A percentile compares a stretch with the other conserved stretches of the same genome.
Evolutionary conservation across 2,113 vertebrate genomes (phyloP).

Genomic region (Calypte anna): DNA sequence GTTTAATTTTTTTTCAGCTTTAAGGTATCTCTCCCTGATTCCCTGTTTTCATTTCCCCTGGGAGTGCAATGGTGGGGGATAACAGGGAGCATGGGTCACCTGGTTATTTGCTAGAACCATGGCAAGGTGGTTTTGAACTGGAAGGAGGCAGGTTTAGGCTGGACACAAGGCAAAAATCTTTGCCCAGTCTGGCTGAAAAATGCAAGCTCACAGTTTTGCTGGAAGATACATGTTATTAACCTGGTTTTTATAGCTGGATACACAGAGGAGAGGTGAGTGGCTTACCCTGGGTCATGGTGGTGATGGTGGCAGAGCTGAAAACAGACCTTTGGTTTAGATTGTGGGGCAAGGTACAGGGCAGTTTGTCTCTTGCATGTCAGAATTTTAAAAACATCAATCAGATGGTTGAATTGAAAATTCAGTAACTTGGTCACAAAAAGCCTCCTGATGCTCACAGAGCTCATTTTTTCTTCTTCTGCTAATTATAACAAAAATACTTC

Average conservation of each 20-base stretch:
- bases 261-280: background rate
- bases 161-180: background rate
- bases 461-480: background rate
- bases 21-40: too few relatives aligned
- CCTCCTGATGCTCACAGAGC: background rate
- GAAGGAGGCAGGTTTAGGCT: too few relatives aligned
- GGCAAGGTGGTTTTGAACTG: too few relatives aligned
- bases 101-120: too few relatives aligned
- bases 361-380: background rate
- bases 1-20: too few relatives aligned
- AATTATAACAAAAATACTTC: background rate
- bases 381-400: background rate
- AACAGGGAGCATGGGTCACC: too few relatives aligned
- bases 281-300: background rate
- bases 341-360: background rate
- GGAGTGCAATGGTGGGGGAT: too few relatives aligned
- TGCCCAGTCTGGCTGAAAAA: background rate
- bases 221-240: background rate
- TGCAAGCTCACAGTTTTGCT: background rate
- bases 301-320: background rate
- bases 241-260: background rate
- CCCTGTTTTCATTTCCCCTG: too few relatives aligned
- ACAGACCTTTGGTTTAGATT: background rate
- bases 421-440: background rate
- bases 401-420: background rate